phyloP scores from a whole-genome alignment of 2,888 invertebrate genomes.

The Laspeyria flexula region DNA sequence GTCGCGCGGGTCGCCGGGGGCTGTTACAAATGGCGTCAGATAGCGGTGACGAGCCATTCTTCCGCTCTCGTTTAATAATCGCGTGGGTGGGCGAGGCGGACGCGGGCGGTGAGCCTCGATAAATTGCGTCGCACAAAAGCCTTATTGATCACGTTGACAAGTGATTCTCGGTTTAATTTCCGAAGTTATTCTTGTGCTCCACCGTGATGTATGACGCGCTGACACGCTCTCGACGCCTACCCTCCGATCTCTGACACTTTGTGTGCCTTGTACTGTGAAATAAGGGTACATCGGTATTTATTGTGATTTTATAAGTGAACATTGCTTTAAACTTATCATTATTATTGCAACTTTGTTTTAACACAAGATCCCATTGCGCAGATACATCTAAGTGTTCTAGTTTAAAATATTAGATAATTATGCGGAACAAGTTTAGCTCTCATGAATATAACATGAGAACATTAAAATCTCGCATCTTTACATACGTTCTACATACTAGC shows the following conservation, averaged over 20 bases:
- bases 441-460: not conserved
- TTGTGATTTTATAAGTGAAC: too few relatives aligned
- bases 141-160: not conserved
- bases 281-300: too few relatives aligned
- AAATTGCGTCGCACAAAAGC: not conserved
- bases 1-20: not conserved
- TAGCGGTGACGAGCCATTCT: conserved; percentile 1
- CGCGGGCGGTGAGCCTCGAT: not conserved
- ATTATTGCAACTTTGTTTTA: too few relatives aligned
- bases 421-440: not conserved
- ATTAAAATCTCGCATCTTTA: not conserved
- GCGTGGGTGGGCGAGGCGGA: not conserved
- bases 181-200: not conserved
- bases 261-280: too few relatives aligned
- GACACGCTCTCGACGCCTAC: not conserved
- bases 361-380: too few relatives aligned
- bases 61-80: not conserved
- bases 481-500: too few relatives aligned
- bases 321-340: too few relatives aligned
- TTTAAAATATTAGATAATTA: too few relatives aligned
- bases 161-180: not conserved
- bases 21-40: conserved; percentile 1
- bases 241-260: too few relatives aligned
- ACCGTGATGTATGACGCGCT: not conserved
- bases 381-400: too few relatives aligned